These are phyloP conservation scores for Craniophora ligustri DNA, from an alignment of 2,888 invertebrate species.

Conservation along the genomic window DNA sequence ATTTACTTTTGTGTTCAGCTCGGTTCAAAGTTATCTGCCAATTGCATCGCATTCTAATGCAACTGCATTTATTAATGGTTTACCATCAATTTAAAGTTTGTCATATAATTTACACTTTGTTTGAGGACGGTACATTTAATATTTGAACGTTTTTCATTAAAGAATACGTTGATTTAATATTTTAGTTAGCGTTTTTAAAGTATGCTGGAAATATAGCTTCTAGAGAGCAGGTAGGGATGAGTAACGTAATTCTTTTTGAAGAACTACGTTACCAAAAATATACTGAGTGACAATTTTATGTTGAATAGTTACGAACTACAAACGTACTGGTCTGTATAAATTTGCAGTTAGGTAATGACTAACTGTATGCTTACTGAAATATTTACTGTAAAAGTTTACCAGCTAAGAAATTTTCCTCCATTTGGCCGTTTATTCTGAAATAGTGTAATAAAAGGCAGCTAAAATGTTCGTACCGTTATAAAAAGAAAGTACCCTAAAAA, in stretches of 20 bases:
- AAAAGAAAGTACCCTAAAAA: conserved; percentile 73
- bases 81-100: conserved; percentile 26
- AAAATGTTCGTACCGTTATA: conserved; percentile 70
- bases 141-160: no score
- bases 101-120: conserved; percentile 25
- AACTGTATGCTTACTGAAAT: conserved; percentile 55
- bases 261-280: conserved; percentile 15
- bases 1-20: conserved; percentile 47
- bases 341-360: conserved; percentile 48
- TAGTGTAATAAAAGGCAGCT: conserved; percentile 65
- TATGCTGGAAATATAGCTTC: no score
- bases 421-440: conserved; percentile 58
- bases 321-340: conserved; percentile 45
- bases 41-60: conserved; percentile 50
- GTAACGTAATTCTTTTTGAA: conserved; percentile 3
- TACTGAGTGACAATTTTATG: conserved; percentile 28
- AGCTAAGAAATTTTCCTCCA: conserved; percentile 57
- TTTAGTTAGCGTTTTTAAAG: no score
- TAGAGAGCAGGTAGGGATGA: no score
- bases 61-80: conserved; percentile 43
- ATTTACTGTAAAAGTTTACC: conserved; percentile 58
- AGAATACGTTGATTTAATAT: no score
- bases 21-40: conserved; percentile 46
- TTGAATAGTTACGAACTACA: conserved; percentile 44
- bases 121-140: no score